Evolutionary conservation across 2,113 vertebrate species (phyloP).

Genomic region (Ailuropoda melanoleuca): DNA sequence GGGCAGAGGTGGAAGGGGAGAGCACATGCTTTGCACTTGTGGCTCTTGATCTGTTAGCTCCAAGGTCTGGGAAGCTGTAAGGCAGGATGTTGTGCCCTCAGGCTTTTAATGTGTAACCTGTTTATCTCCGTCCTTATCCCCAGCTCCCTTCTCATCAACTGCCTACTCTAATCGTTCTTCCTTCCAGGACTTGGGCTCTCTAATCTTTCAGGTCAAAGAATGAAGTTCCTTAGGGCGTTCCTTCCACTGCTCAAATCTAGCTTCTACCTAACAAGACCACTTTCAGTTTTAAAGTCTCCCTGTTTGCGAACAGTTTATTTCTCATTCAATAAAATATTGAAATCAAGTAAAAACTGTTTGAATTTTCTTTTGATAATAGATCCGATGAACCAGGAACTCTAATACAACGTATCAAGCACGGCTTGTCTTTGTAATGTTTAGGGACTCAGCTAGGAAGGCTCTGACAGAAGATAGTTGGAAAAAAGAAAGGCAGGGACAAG

Average conservation of each 20-base stretch:
- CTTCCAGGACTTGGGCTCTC: not conserved
- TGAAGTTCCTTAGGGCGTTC: not conserved
- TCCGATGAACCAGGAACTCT: not conserved
- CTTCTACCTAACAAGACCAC: not conserved
- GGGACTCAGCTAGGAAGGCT: not conserved
- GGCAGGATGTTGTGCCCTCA: not conserved
- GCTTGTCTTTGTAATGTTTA: not conserved
- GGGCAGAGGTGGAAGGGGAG: not conserved
- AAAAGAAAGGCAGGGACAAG: not conserved
- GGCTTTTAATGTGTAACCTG: not conserved
- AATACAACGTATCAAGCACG: not conserved
- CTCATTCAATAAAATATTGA: not conserved
- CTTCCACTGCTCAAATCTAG: not conserved
- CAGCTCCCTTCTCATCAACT: not conserved
- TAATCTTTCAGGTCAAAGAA: not conserved
- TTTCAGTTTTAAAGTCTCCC: not conserved
- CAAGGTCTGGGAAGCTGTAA: not conserved
- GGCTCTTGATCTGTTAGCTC: not conserved
- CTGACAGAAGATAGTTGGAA: not conserved
- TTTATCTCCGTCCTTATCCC: not conserved
- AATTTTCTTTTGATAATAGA: not conserved
- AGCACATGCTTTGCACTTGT: not conserved
- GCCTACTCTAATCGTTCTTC: not conserved
- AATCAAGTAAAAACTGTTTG: not conserved
- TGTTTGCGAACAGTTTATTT: not conserved